Evolutionary conservation across 2,113 vertebrate species (phyloP), one percentile per base, ranked within the genome.

Genomic region (Heterochromis multidens): DNA sequence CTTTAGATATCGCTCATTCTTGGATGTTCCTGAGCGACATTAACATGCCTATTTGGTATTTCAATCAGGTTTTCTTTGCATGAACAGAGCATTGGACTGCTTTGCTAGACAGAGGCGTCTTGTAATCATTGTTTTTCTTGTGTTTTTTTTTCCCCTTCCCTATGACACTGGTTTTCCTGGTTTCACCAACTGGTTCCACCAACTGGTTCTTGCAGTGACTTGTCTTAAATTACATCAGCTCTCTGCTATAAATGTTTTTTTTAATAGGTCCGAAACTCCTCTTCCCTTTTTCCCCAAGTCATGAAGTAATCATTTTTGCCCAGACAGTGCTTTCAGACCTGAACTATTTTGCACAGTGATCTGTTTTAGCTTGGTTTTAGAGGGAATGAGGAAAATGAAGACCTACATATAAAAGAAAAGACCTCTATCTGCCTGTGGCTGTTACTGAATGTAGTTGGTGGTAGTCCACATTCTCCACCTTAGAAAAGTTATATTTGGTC

Each of bases 321-420:
- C 19, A 0, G 25, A 49, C 3, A 11, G 5, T 49, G 67, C 0
- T 72, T 72, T 72, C 67, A 52, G 27, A 52, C 11, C 0, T 63
- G 12, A 90, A 84, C 67, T 86, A 49, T 79, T 93, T 79, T 85
- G 33, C 77, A 61, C 62, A 57, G 62, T 59, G 83, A 89, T 86
- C 57, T 82, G 35, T 72, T 77, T 23, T 5, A 11, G 81, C 46
- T 84, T 35, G 0, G 9, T 62, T 54, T 49, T 54, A 17, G 35
- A 82, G 16, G 49, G 88, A 78, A 52, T 4, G 60, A 88, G 49
- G 46, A 79, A 49, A 77, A 57, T 2, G 12, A 60, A 84, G 9
- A 83, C 7, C 13, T 67, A 43, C n/a, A 25, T 67, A 16, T 67
- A 83, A 58, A 62, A 62, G 23, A 65, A 54, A 25, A 29, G 33